Evolutionary conservation across 2,113 vertebrate species (phyloP), one percentile per base, ranked within the genome.

Genomic region (Serilophus lunatus): DNA sequence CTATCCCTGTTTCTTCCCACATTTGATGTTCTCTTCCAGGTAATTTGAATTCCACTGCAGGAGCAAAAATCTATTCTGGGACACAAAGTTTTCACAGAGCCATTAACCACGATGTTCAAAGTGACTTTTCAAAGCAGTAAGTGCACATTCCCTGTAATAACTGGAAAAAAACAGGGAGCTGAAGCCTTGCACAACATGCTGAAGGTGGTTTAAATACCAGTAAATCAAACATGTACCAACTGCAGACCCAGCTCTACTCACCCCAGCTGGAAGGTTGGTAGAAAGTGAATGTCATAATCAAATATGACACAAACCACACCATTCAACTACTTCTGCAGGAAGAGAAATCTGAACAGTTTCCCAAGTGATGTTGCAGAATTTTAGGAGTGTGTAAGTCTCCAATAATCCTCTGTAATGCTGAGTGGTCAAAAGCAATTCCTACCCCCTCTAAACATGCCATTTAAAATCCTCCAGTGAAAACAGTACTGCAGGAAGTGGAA

Each of bases 211-310:
- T 29, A 45, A 82, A 66, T 4, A 74, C 18, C 59, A 86, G 12
- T 33, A 78, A 80, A 79, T 16, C 7, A 17, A 72, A 80, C 1
- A 1, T 8, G 23, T 4, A 69, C n/a, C 68, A 86, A 15, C 5
- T 82, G 51, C 79, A 92, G 70, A 79, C 53, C 51, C 95, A 96
- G 69, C 84, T 92, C 86, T 96, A 92, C 95, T 90, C 95, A 96
- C 79, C 92, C 75, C 86, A 92, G 64, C 26, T 88, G 59, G 70
- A 68, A 65, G 78, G 82, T 31, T 93, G 57, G 82, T 16, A 90
- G 75, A 65, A 96, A 92, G 50, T 8, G 44, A 29, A 10, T 24
- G 38, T n/a, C 88, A 95, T 88, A 92, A 70, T 51, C 79, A 93
- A 90, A 31, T 1, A 64, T 2, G 63, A 86, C 88, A 95, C 68